phyloP scores from a whole-genome alignment of 2,888 invertebrate genomes.

The Amphipoea oculea region DNA sequence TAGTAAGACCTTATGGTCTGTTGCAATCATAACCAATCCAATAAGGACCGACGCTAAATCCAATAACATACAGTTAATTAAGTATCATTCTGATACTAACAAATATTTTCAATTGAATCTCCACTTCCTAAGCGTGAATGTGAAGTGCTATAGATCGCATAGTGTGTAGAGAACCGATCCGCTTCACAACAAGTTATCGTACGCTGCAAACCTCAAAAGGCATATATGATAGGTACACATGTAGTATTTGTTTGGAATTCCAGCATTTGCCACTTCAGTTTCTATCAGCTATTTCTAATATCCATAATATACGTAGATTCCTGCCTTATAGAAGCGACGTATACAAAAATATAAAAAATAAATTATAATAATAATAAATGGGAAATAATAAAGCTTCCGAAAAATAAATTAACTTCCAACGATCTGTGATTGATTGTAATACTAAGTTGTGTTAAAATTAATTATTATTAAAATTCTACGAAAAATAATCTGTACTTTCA shows the following conservation, averaged over 20 bases:
- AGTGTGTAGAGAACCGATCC: neutral
- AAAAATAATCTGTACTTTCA: too few species aligned
- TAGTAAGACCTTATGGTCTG: neutral
- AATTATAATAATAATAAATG: too few species aligned
- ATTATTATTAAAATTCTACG: too few species aligned
- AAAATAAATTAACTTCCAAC: too few species aligned
- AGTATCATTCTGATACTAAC: neutral
- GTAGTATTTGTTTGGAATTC: neutral
- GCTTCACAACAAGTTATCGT: neutral
- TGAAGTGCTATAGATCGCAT: neutral
- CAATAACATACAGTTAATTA: neutral
- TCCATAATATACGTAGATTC: too few species aligned
- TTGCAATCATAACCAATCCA: neutral
- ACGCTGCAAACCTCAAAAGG: constrained; percentile 4
- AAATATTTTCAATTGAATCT: neutral
- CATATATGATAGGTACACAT: neutral
- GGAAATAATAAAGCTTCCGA: too few species aligned
- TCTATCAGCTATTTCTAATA: neutral
- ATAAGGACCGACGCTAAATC: neutral
- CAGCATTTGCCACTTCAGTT: neutral
- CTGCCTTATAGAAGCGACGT: neutral
- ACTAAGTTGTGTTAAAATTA: too few species aligned
- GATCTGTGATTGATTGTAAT: too few species aligned
- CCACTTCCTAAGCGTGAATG: neutral
- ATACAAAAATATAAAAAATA: too few species aligned